Evolutionary conservation across 1,140 invertebrate species (phyloP), one percentile per base, ranked within the genome.

Genomic region (Theocolax elegans): DNA sequence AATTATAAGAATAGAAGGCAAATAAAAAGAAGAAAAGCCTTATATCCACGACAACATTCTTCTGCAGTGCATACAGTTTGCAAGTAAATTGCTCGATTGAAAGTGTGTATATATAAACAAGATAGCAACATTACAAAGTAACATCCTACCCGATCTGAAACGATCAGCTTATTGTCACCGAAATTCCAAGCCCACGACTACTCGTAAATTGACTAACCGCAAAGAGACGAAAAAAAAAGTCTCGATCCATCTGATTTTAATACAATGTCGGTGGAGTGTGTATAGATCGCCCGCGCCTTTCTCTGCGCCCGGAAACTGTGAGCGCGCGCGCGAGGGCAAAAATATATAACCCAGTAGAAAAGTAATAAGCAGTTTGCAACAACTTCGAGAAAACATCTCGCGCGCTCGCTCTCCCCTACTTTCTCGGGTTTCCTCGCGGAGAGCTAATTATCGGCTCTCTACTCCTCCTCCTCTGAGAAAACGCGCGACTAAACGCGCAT

Each of bases 291-390:
- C n/a, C 53, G 29, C 29, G 51, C 64, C 51, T 58, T 56, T 58
- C 40, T 67, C 53, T 21, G 10, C n/a, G n/a, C n/a, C n/a, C n/a
- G n/a, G n/a, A n/a, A n/a, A n/a, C n/a, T n/a, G n/a, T n/a, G n/a
- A n/a, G n/a, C n/a, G n/a, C n/a, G n/a, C n/a, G 1, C 1, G 17
- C 58, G 58, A 12, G 10, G 29, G 29, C 27, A 49, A 38, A 63
- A 63, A 63, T 49, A 48, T n/a, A 38, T n/a, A n/a, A n/a, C 12
- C 31, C 17, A 35, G 31, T 44, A 25, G 59, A 63, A 63, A 42
- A 60, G 58, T 69, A 69, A 69, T 69, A 69, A 69, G 58, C 48
- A 63, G 31, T 62, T 54, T 42, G 58, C 31, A 54, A 63, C 48
- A 53, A 66, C 35, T 66, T 66, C 49, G 48, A 69, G 48, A 62